Evolutionary conservation across 37 sponge, comb jelly and placozoan species (phyloP).

Genomic region (Theonella swinhoei): DNA sequence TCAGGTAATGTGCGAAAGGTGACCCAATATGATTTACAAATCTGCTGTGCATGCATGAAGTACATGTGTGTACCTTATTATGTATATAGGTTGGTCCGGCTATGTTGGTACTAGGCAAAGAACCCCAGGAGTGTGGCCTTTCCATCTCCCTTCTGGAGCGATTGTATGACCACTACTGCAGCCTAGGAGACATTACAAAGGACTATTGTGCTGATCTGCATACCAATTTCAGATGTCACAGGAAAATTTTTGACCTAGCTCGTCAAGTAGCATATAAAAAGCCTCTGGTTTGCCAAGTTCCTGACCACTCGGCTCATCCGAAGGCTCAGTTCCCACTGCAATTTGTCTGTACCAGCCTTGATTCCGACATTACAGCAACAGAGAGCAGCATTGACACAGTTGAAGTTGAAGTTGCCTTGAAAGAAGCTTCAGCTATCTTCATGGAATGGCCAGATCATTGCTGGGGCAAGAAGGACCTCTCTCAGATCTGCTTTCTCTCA

Average conservation of each 20-base stretch:
- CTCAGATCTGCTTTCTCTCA: constrained; percentile 38
- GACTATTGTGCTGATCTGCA: constrained; percentile 14
- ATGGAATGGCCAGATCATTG: constrained; percentile 41
- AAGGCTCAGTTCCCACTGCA: constrained; percentile 28
- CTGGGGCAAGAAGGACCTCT: constrained; percentile 14
- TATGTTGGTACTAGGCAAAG: constrained; percentile 43
- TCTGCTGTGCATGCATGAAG: no score
- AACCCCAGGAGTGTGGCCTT: constrained; percentile 46
- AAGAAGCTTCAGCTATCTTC: neutral
- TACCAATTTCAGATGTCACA: constrained; percentile 56
- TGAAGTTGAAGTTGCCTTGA: neutral
- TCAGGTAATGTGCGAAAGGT: constrained; percentile 33
- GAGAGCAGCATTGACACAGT: neutral
- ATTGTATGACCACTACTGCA: constrained; percentile 16
- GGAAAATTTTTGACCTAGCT: constrained; percentile 27
- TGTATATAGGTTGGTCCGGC: constrained; percentile 58
- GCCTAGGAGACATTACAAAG: neutral
- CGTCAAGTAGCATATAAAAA: constrained; percentile 36
- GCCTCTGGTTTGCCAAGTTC: neutral
- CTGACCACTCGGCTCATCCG: constrained; percentile 28
- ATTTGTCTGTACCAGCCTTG: constrained; percentile 50
- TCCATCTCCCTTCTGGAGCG: constrained; percentile 41
- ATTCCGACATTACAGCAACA: neutral
- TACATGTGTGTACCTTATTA: no score
- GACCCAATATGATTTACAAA: no score